Conservation (phyloP, 2,113 vertebrate genomes). For the Aptenodytes forsteri region DNA sequence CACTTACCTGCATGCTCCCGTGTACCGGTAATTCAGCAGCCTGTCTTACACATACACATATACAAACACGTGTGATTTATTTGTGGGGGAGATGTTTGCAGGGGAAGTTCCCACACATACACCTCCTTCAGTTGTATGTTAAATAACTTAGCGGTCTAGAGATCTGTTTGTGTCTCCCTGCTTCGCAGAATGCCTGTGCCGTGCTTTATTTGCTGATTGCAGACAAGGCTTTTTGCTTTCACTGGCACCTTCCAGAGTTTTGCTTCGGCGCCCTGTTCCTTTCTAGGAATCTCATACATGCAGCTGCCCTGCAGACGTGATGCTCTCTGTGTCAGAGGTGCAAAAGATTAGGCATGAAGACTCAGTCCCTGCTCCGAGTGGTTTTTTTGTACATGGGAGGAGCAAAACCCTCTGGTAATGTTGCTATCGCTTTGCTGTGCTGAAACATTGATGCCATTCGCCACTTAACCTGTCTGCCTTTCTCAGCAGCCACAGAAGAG, state of each 20-base stretch:
- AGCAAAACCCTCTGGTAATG: background rate
- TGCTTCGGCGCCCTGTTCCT: background rate
- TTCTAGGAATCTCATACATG: constrained; percentile 31
- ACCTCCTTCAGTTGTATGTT: background rate
- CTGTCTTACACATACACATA: background rate
- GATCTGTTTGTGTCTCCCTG: background rate
- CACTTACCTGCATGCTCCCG: background rate
- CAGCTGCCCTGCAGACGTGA: background rate
- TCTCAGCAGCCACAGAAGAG: background rate
- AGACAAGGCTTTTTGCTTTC: background rate
- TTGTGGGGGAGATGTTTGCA: background rate
- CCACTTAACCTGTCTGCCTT: background rate
- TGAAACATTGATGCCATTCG: background rate
- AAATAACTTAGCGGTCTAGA: background rate
- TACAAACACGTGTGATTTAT: background rate
- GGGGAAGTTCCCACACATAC: background rate
- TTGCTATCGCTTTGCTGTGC: background rate
- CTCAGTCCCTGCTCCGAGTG: background rate
- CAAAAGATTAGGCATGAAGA: background rate
- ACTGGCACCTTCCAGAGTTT: background rate
- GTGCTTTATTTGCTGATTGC: background rate
- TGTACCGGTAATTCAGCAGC: fast-evolving
- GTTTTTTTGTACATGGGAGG: background rate
- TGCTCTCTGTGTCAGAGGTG: background rate
- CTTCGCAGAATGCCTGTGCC: background rate